Evolutionary conservation across 2,888 invertebrate genomes (phyloP).

Genomic region (Scaeva pyrastri): DNA sequence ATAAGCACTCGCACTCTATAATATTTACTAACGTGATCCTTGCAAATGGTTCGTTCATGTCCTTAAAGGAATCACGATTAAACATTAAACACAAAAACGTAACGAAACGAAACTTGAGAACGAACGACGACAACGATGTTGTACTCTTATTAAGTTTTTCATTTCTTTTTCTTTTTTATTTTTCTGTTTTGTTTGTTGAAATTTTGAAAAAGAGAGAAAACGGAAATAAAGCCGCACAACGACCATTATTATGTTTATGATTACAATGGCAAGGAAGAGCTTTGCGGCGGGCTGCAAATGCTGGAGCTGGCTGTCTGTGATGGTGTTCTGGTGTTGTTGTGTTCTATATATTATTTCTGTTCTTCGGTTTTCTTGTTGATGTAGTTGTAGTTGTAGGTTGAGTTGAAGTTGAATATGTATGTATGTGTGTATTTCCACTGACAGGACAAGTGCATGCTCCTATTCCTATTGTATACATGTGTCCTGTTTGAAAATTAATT

Average conservation of each 20-base stretch:
- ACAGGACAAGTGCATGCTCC: slow-evolving; percentile 35
- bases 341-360: background rate
- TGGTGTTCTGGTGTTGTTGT: slow-evolving; percentile 5
- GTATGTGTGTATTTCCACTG: slow-evolving; percentile 19
- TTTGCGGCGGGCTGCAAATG: slow-evolving; percentile 12
- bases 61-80: slow-evolving; percentile 48
- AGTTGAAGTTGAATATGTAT: too few relatives aligned
- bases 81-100: slow-evolving; percentile 20
- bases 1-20: slow-evolving; percentile 28
- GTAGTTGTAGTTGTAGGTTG: background rate
- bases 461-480: slow-evolving; percentile 57
- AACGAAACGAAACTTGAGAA: slow-evolving; percentile 16
- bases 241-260: slow-evolving; percentile 28
- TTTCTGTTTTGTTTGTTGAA: background rate
- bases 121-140: background rate
- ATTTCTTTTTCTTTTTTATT: background rate
- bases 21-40: slow-evolving; percentile 58
- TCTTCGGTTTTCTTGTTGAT: background rate
- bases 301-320: slow-evolving; percentile 31
- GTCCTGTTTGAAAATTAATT: slow-evolving; percentile 73
- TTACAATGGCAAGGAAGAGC: slow-evolving; percentile 13
- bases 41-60: slow-evolving; percentile 31
- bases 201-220: slow-evolving; percentile 24
- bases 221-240: slow-evolving; percentile 44
- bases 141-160: slow-evolving; percentile 27